A percentile compares a stretch with the other conserved stretches of the same genome.
Conservation (phyloP, 2,888 invertebrate genomes). For the Bugula neritina region DNA sequence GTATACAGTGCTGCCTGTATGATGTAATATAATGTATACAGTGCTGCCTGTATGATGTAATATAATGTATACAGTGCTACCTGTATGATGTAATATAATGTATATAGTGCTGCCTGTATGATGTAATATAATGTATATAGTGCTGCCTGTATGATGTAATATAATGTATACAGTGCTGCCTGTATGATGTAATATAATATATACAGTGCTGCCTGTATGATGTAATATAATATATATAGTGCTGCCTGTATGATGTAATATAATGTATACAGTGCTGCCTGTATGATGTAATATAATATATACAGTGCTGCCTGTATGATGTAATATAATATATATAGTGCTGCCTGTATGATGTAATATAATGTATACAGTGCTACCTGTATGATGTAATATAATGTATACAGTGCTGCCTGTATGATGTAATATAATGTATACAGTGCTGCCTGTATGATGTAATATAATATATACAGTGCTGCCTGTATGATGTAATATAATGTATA, state of each 20-base stretch:
- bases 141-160: background rate
- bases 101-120: background rate
- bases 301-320: background rate
- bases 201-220: background rate
- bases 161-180: background rate
- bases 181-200: background rate
- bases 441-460: background rate
- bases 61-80: background rate
- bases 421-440: slow-evolving; percentile 1
- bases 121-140: background rate
- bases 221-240: background rate
- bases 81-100: background rate
- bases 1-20: background rate
- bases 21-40: background rate
- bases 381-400: background rate
- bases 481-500: background rate
- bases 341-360: background rate
- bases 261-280: slow-evolving; percentile 1
- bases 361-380: slow-evolving; percentile 1
- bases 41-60: background rate
- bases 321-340: background rate
- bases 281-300: background rate
- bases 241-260: background rate
- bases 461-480: background rate
- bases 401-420: background rate